Percentiles rank a stretch among this genome's conserved stretches.
phyloP scores from a whole-genome alignment of 2,113 vertebrate species.

The Trematocara macrostoma region DNA sequence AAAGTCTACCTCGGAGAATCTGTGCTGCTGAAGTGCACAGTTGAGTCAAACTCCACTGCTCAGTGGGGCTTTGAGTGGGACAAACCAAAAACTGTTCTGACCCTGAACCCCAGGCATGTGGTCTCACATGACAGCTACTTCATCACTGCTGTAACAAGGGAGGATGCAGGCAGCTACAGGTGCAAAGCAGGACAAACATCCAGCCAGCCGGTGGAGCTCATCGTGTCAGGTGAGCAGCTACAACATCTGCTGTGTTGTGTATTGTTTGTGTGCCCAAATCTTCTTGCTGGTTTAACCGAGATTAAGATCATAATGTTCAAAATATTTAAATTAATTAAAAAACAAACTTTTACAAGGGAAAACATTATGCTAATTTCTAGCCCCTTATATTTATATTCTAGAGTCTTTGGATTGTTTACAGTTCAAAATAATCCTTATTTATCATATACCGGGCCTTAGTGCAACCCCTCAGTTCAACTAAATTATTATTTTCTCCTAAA shows the following conservation, averaged over 20 bases:
- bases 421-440: background rate
- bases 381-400: background rate
- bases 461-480: background rate
- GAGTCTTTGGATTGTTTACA: background rate
- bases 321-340: background rate
- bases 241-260: background rate
- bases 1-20: constrained; percentile 42
- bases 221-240: constrained; percentile 48
- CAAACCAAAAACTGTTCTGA: background rate
- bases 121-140: constrained; percentile 37
- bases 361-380: background rate
- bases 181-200: constrained; percentile 24
- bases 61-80: constrained; percentile 31
- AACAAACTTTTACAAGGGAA: background rate
- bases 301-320: background rate
- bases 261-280: background rate
- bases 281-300: background rate
- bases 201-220: background rate
- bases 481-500: background rate
- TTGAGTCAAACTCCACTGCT: background rate
- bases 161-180: constrained; percentile 37
- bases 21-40: constrained; percentile 38
- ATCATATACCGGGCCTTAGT: background rate
- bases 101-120: constrained; percentile 14
- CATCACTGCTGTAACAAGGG: constrained; percentile 31